Evolutionary conservation across 2,888 invertebrate genomes (phyloP).

Genomic region (Orchesellides sinensis): DNA sequence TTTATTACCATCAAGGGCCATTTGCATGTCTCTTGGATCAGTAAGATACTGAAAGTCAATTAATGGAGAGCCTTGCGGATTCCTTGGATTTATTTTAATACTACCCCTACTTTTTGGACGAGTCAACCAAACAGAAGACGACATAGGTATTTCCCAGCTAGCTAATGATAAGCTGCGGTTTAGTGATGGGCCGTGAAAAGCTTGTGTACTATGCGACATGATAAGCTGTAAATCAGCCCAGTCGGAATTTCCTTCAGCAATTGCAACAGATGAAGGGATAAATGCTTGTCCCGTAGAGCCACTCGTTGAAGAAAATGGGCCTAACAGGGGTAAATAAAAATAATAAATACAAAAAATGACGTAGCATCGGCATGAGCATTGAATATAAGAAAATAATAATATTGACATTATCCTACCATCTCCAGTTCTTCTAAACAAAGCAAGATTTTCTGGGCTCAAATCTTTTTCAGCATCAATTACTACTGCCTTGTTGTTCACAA

Average conservation of each 20-base stretch:
- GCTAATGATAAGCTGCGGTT: too few relatives aligned
- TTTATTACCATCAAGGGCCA: constrained; percentile 43
- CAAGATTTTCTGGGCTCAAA: constrained; percentile 36
- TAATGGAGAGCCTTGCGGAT: constrained; percentile 20
- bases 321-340: neutral
- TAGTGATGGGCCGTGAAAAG: neutral
- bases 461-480: constrained; percentile 27
- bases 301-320: constrained; percentile 42
- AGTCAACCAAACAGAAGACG: neutral
- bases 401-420: constrained; percentile 27
- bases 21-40: constrained; percentile 25
- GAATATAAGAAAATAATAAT: neutral
- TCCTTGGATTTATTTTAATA: constrained; percentile 5
- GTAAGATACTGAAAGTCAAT: constrained; percentile 23
- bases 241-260: constrained; percentile 21
- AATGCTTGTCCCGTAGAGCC: constrained; percentile 46
- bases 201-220: neutral
- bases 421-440: constrained; percentile 28
- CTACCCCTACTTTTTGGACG: constrained; percentile 54
- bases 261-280: constrained; percentile 35
- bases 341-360: neutral
- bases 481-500: constrained; percentile 27
- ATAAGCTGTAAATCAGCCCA: constrained; percentile 63
- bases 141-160: constrained; percentile 1
- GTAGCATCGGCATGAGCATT: neutral